Percentiles rank a stretch among this genome's conserved stretches.
Conservation (phyloP, 2,797 vertebrate genomes). For the Sebastes nivosus region DNA sequence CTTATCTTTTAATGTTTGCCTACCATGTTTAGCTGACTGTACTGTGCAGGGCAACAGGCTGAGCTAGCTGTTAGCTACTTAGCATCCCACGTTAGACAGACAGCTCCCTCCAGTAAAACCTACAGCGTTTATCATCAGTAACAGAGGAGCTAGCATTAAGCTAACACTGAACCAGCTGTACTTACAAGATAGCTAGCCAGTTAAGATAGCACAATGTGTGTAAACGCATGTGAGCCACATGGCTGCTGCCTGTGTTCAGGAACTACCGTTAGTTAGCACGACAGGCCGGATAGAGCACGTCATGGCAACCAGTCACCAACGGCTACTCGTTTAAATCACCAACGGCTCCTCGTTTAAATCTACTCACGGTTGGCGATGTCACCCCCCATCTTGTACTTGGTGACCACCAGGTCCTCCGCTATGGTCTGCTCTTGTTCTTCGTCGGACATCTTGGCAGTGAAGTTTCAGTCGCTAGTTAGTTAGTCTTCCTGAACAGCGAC, state of each 20-base stretch:
- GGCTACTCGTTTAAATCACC: not conserved
- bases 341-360: not conserved
- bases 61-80: conserved; percentile 28
- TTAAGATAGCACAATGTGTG: conserved; percentile 21
- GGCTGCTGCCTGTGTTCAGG: conserved; percentile 37
- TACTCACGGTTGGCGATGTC: conserved; percentile 91
- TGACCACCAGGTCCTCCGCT: conserved; percentile 91
- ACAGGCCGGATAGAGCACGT: conserved; percentile 42
- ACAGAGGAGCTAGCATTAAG: not conserved
- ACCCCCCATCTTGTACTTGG: conserved; percentile 94
- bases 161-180: not conserved
- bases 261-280: conserved; percentile 23
- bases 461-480: conserved; percentile 33
- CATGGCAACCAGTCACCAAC: not conserved
- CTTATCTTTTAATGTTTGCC: conserved; percentile 1
- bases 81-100: not conserved
- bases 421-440: conserved; percentile 92
- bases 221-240: conserved; percentile 69
- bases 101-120: not conserved
- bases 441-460: conserved; percentile 87
- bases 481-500: not conserved
- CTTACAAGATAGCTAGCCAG: conserved; percentile 28
- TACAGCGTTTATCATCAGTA: not conserved
- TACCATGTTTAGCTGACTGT: not conserved
- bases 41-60: not conserved